These are phyloP conservation scores for Scartelaos histophorus DNA, from an alignment of 2,113 vertebrate genomes.

Conservation along the genomic window DNA sequence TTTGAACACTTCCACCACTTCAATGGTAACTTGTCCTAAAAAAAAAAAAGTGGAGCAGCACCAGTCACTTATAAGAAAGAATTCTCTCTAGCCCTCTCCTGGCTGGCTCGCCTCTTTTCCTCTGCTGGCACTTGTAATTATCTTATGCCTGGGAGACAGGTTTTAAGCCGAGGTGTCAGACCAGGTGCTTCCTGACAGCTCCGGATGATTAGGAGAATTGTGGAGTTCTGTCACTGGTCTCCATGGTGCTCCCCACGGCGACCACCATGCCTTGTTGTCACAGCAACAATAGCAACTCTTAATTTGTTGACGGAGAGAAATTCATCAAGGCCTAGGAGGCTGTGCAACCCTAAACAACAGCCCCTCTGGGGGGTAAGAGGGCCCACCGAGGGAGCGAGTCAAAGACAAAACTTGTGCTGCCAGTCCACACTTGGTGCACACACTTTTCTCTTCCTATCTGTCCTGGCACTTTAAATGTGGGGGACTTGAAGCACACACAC, in stretches of 20 bases:
- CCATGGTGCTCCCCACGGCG: constrained; percentile 73
- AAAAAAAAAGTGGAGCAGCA: constrained; percentile 60
- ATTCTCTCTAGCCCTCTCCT: constrained; percentile 64
- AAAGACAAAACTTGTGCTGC: constrained; percentile 66
- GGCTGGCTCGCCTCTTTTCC: constrained; percentile 55
- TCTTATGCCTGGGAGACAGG: constrained; percentile 79
- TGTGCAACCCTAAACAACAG: constrained; percentile 70
- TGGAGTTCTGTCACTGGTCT: constrained; percentile 75
- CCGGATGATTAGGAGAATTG: constrained; percentile 76
- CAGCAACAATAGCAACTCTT: constrained; percentile 74
- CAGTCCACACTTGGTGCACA: constrained; percentile 54
- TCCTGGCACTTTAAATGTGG: constrained; percentile 1
- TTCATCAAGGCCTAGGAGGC: constrained; percentile 70
- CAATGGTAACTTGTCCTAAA: constrained; percentile 68
- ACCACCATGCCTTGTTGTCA: constrained; percentile 72
- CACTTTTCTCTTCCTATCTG: constrained; percentile 28
- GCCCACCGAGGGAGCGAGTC: constrained; percentile 49
- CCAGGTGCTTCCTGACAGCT: constrained; percentile 78
- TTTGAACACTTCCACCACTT: constrained; percentile 74
- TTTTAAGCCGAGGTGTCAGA: constrained; percentile 80
- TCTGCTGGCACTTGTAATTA: constrained; percentile 79
- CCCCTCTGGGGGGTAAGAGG: constrained; percentile 62
- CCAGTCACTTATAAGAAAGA: constrained; percentile 70
- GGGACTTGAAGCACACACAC: background rate
- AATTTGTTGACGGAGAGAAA: constrained; percentile 75